phyloP scores from a whole-genome alignment of 2,113 vertebrate genomes.

The Nerophis lumbriciformis region DNA sequence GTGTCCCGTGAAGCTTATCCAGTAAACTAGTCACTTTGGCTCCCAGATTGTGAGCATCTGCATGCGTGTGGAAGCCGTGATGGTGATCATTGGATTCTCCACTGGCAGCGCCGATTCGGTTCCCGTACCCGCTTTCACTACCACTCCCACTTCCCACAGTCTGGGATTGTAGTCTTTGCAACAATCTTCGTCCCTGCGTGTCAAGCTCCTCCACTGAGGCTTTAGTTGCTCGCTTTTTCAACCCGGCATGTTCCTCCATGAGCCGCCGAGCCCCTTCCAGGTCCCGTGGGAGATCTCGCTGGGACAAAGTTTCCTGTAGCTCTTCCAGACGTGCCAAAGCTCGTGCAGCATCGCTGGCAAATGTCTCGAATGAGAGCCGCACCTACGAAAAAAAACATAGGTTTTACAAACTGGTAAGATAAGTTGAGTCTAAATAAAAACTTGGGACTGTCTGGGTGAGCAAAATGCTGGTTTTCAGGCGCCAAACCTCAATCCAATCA shows the following conservation, averaged over 20 bases:
- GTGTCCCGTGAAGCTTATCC: conserved; percentile 89
- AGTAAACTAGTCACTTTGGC: conserved; percentile 89
- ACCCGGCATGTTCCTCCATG: conserved; percentile 90
- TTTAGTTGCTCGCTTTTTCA: conserved; percentile 94
- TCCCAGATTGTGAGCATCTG: conserved; percentile 85
- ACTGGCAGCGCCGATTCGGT: conserved; percentile 44
- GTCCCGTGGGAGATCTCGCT: conserved; percentile 91
- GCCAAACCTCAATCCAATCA: conserved; percentile 94
- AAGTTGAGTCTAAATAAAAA: conserved; percentile 1
- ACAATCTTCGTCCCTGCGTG: conserved; percentile 87
- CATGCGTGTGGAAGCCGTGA: conserved; percentile 59
- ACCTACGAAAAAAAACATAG: conserved; percentile 38
- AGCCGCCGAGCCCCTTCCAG: conserved; percentile 87
- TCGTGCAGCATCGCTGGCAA: conserved; percentile 87
- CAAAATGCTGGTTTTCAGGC: conserved; percentile 33
- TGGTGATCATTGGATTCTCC: conserved; percentile 80
- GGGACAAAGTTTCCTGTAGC: conserved; percentile 91
- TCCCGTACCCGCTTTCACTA: conserved; percentile 43
- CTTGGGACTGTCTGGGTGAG: background rate
- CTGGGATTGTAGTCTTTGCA: conserved; percentile 84
- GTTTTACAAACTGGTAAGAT: background rate
- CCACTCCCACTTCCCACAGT: conserved; percentile 37
- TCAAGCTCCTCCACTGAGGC: conserved; percentile 94
- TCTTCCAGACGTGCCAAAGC: conserved; percentile 89
- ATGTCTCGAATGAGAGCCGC: conserved; percentile 85